Percentiles rank a stretch among this genome's conserved stretches.
phyloP scores from a whole-genome alignment of 2,888 invertebrate species.

The Trilocha varians region DNA sequence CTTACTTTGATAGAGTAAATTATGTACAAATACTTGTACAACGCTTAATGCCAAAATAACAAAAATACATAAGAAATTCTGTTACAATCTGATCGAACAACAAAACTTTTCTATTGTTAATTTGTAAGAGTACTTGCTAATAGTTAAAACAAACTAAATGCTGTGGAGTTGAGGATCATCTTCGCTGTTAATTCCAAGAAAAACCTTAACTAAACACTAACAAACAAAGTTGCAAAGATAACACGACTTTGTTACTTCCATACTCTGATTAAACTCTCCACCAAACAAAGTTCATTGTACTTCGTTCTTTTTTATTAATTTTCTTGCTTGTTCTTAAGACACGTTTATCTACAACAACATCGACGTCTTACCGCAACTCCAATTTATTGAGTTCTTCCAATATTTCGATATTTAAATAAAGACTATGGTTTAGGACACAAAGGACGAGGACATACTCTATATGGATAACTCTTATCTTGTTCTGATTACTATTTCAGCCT shows the following conservation, averaged over 20 bases:
- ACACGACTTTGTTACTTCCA: background rate
- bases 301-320: background rate
- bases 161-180: background rate
- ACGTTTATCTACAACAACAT: no score
- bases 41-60: no score
- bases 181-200: background rate
- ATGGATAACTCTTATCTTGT: no score
- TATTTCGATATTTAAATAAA: no score
- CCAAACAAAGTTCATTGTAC: background rate
- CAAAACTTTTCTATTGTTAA: background rate
- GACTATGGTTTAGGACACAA: no score
- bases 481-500: no score
- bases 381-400: no score
- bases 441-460: no score
- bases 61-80: background rate
- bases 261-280: background rate
- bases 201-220: no score
- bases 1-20: no score
- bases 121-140: background rate
- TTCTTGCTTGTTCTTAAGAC: background rate
- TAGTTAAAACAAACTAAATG: background rate
- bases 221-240: background rate
- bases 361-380: no score
- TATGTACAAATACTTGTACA: no score
- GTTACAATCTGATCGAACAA: background rate